A percentile compares a stretch with the other conserved stretches of the same genome.
phyloP scores from a whole-genome alignment of 2,797 vertebrate genomes.

The Bryconaethiops microstoma region DNA sequence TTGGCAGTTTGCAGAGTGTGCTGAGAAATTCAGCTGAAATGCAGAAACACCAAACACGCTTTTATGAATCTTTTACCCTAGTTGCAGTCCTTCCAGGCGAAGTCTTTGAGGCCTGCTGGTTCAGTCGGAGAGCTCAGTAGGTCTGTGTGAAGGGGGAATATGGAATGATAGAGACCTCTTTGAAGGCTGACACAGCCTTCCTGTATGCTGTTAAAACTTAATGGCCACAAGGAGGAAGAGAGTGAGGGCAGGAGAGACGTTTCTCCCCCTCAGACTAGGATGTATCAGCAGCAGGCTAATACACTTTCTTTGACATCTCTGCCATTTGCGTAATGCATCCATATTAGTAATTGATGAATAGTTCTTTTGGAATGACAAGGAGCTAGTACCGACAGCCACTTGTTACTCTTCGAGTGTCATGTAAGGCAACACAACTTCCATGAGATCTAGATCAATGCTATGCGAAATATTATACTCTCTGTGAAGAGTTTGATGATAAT shows the following conservation, averaged over 20 bases:
- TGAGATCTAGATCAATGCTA: constrained; percentile 1
- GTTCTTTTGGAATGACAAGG: constrained; percentile 26
- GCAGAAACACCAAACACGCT: neutral
- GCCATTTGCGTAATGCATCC: constrained; percentile 23
- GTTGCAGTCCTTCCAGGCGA: neutral
- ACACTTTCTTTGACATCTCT: constrained; percentile 18
- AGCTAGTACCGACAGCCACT: neutral
- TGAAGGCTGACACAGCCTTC: constrained; percentile 20
- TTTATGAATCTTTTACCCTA: neutral
- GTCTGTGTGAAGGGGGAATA: neutral
- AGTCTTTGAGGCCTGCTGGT: neutral
- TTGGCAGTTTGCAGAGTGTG: neutral
- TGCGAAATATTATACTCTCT: neutral
- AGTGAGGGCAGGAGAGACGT: neutral
- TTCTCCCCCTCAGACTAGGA: constrained; percentile 30
- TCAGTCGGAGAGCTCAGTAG: neutral
- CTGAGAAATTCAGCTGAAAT: neutral
- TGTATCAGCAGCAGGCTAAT: constrained; percentile 64
- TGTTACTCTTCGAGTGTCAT: constrained; percentile 10
- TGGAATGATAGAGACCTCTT: neutral
- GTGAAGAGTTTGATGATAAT: neutral
- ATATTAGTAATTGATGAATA: constrained; percentile 21
- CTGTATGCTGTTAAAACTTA: constrained; percentile 19
- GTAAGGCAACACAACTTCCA: constrained; percentile 11
- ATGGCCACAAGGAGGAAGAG: constrained; percentile 14